Conservation (phyloP, 1,140 invertebrate genomes). For the Drosophila tsacasi region DNA sequence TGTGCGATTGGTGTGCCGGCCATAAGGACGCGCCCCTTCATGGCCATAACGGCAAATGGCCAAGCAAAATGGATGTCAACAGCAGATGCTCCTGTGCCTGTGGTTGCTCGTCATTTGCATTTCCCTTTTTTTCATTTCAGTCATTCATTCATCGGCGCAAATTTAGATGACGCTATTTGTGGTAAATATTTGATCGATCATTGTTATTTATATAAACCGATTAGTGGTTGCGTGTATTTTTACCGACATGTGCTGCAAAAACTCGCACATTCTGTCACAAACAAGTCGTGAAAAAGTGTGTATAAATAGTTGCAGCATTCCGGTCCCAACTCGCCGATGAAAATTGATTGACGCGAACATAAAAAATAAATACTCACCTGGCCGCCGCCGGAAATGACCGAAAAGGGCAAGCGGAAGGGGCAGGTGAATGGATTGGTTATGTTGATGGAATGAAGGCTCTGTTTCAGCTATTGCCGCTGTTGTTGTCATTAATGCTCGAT, state of each 20-base stretch:
- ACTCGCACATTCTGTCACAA: conserved; percentile 28
- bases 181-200: conserved; percentile 63
- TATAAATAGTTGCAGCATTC: conserved; percentile 33
- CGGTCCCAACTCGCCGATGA: conserved; percentile 10
- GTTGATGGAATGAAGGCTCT: conserved; percentile 28
- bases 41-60: conserved; percentile 50
- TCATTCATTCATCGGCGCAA: not conserved
- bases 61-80: conserved; percentile 66
- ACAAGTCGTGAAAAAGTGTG: conserved; percentile 32
- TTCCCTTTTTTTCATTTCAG: not conserved
- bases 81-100: conserved; percentile 45
- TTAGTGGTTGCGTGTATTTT: conserved; percentile 41
- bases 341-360: conserved; percentile 65
- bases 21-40: conserved; percentile 20
- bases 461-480: conserved; percentile 33
- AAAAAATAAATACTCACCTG: conserved; percentile 36
- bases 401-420: conserved; percentile 23
- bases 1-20: conserved; percentile 23
- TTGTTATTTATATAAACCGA: conserved; percentile 40
- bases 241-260: conserved; percentile 12
- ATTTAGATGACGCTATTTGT: conserved; percentile 27
- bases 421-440: conserved; percentile 34
- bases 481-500: conserved; percentile 49
- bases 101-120: conserved; percentile 37
- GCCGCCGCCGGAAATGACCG: conserved; percentile 58